Evolutionary conservation across 2,888 invertebrate genomes (phyloP).

Genomic region (Heliconius erato): DNA sequence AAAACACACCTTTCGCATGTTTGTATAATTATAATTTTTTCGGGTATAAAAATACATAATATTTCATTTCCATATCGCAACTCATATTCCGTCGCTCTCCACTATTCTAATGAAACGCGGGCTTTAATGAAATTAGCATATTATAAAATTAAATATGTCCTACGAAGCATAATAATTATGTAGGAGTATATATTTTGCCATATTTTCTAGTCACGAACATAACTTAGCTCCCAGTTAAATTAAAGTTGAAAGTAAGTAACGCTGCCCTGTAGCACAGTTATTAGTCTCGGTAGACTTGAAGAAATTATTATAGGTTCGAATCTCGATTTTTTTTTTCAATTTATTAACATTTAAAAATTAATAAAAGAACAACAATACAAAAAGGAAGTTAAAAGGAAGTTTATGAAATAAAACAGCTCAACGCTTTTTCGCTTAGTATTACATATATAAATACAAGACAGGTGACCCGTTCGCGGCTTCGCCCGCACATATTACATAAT

Average conservation of each 20-base stretch:
- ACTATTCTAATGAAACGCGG: slow-evolving; percentile 22
- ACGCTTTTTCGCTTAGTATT: too few relatives aligned
- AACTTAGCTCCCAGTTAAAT: neutral
- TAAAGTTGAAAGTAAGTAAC: neutral
- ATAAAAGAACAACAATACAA: too few relatives aligned
- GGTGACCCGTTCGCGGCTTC: too few relatives aligned
- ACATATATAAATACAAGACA: too few relatives aligned
- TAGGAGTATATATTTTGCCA: neutral
- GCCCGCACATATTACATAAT: too few relatives aligned
- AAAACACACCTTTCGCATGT: neutral
- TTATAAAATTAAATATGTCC: slow-evolving; percentile 29
- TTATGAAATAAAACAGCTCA: too few relatives aligned
- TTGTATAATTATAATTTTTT: neutral
- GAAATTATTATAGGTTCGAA: too few relatives aligned
- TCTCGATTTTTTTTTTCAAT: too few relatives aligned
- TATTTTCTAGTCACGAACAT: slow-evolving; percentile 17
- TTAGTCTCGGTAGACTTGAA: neutral
- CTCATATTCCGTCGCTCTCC: neutral
- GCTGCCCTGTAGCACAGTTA: neutral
- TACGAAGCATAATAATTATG: slow-evolving; percentile 29
- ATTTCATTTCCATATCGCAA: slow-evolving; percentile 8
- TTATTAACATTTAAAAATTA: too few relatives aligned
- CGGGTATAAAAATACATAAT: neutral
- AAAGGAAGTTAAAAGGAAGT: too few relatives aligned
- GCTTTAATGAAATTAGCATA: slow-evolving; percentile 39